Conservation (phyloP, 2,888 invertebrate species). For the Pheosia gnoma region DNA sequence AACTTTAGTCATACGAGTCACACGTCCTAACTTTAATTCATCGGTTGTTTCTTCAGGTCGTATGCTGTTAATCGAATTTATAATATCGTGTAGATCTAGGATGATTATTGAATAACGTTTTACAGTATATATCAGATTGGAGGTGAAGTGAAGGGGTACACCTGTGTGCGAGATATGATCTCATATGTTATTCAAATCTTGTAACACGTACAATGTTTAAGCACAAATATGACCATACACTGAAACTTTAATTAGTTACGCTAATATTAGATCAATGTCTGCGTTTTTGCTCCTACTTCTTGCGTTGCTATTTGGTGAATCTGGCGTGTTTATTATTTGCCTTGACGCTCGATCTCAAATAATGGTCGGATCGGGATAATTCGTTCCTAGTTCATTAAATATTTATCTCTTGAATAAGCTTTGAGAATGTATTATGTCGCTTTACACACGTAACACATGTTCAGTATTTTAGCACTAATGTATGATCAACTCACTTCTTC, state of each 20-base stretch:
- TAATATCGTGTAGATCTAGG: not conserved
- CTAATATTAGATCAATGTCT: conserved; percentile 7
- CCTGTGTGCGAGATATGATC: conserved; percentile 9
- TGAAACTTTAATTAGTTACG: not conserved
- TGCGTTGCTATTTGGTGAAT: not conserved
- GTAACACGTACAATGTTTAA: conserved; percentile 18
- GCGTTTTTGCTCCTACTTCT: not conserved
- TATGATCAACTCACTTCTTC: too few relatives aligned
- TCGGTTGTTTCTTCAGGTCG: not conserved
- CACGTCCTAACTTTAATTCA: not conserved
- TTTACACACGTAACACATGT: too few relatives aligned
- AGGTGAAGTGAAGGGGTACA: conserved; percentile 31
- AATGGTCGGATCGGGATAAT: not conserved
- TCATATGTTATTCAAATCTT: conserved; percentile 20
- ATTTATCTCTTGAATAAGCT: too few relatives aligned
- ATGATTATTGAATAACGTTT: too few relatives aligned
- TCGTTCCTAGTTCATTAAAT: not conserved
- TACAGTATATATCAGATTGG: conserved; percentile 14
- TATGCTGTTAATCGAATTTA: not conserved
- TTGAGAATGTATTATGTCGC: too few relatives aligned
- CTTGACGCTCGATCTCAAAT: not conserved
- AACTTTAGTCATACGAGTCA: not conserved
- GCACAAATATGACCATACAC: conserved; percentile 11
- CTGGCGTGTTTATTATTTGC: not conserved
- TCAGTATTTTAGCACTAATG: too few relatives aligned